Conservation (phyloP, 1,140 invertebrate species). For the Aleiodes sp. region DNA sequence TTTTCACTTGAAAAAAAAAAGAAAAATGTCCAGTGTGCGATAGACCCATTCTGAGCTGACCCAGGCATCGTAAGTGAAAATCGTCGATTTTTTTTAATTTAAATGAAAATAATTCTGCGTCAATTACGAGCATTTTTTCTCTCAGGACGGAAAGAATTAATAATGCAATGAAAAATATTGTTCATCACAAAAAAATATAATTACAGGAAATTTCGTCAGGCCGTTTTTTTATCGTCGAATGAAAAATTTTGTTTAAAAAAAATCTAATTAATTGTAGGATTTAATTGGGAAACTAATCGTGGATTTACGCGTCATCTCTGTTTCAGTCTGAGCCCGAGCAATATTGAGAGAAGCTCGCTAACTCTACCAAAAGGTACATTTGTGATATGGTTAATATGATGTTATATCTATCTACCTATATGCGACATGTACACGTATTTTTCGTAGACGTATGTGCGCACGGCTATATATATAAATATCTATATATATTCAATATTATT, state of each 20-base stretch:
- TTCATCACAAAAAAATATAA: conserved; percentile 36
- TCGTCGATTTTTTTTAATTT: neutral
- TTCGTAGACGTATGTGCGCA: conserved; percentile 36
- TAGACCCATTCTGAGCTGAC: conserved; percentile 63
- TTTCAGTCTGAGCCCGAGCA: conserved; percentile 67
- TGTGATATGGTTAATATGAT: conserved; percentile 64
- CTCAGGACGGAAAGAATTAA: neutral
- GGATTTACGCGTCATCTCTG: conserved; percentile 66
- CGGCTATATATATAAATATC: conserved; percentile 38
- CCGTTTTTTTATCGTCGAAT: neutral
- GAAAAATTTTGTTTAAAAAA: conserved; percentile 18
- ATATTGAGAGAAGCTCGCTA: conserved; percentile 64
- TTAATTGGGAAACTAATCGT: conserved; percentile 52
- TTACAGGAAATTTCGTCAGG: conserved; percentile 34
- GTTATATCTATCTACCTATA: conserved; percentile 54
- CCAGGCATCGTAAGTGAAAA: conserved; percentile 57
- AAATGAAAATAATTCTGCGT: neutral
- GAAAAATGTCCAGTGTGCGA: conserved; percentile 61
- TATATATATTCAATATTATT: no score
- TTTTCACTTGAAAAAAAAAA: neutral
- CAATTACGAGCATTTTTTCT: conserved; percentile 2
- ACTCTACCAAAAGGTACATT: conserved; percentile 67
- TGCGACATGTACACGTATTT: conserved; percentile 39
- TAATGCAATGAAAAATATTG: neutral
- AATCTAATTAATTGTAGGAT: conserved; percentile 12